These are phyloP conservation scores for Drosophila subquinaria DNA, from an alignment of 2,888 invertebrate genomes.

Conservation along the genomic window DNA sequence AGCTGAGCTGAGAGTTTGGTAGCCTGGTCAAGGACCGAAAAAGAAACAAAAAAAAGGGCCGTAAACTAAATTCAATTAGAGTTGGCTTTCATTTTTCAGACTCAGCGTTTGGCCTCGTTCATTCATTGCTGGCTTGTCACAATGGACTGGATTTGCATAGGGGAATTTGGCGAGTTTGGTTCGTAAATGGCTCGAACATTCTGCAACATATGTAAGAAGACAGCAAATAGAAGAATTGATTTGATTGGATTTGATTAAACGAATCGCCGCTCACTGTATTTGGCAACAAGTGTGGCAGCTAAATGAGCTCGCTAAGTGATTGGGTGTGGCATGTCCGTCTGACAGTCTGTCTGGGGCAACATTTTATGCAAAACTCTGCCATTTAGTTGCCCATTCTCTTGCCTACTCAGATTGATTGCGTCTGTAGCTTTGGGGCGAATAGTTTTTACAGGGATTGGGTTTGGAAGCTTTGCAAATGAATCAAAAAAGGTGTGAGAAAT, in stretches of 20 bases:
- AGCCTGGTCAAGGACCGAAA: constrained; percentile 57
- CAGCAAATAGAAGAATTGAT: constrained; percentile 44
- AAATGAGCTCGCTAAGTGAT: constrained; percentile 42
- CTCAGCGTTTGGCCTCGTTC: constrained; percentile 26
- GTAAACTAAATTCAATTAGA: constrained; percentile 78
- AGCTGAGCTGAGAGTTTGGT: constrained; percentile 19
- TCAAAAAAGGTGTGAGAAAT: no score
- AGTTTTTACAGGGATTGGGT: background rate
- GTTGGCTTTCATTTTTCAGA: constrained; percentile 26
- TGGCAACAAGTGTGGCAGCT: constrained; percentile 64
- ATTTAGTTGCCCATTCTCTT: constrained; percentile 10
- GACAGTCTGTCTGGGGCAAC: background rate
- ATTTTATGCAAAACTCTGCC: constrained; percentile 7
- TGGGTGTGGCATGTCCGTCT: constrained; percentile 22
- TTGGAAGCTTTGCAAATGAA: background rate
- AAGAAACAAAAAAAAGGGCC: constrained; percentile 44
- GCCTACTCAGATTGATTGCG: constrained; percentile 31
- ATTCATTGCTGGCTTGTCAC: constrained; percentile 48
- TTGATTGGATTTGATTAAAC: constrained; percentile 71
- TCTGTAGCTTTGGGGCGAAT: constrained; percentile 1
- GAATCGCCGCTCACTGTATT: constrained; percentile 26
- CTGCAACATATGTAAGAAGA: constrained; percentile 65
- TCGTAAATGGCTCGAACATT: constrained; percentile 47
- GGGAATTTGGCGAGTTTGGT: constrained; percentile 5
- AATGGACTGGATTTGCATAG: constrained; percentile 61